Conservation (phyloP, 35 echinoderm and acorn worm species). For the Chiridota heheva region DNA sequence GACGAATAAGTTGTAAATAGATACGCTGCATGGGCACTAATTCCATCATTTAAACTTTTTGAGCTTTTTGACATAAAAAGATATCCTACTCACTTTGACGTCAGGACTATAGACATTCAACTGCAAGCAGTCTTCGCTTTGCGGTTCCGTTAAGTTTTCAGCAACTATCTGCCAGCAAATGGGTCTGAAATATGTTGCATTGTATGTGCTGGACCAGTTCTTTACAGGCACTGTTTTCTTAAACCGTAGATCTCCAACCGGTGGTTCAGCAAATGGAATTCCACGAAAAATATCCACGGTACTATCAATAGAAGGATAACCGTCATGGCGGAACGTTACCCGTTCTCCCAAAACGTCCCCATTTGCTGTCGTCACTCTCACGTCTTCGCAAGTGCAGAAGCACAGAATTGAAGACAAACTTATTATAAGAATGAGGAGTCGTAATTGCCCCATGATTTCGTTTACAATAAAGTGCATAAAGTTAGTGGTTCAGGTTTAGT, state of each 20-base stretch:
- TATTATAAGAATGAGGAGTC: too few species aligned
- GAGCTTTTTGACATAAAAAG: too few species aligned
- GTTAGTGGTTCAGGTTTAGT: too few species aligned
- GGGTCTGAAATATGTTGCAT: conserved; percentile 21
- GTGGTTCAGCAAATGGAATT: conserved; percentile 46
- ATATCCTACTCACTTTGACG: conserved; percentile 18
- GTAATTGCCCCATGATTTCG: too few species aligned
- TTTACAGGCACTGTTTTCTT: conserved; percentile 7
- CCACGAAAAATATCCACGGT: conserved; percentile 28
- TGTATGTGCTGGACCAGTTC: conserved; percentile 19
- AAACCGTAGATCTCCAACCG: conserved; percentile 43
- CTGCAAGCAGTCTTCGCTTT: conserved; percentile 85
- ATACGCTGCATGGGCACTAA: too few species aligned
- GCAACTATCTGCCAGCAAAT: conserved; percentile 9
- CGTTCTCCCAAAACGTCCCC: background rate
- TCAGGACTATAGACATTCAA: conserved; percentile 66
- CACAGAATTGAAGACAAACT: too few species aligned
- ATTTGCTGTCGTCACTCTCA: conserved; percentile 16
- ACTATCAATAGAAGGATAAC: background rate
- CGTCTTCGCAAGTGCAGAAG: too few species aligned
- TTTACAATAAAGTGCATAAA: too few species aligned
- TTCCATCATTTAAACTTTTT: too few species aligned
- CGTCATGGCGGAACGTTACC: background rate
- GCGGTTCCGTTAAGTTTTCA: background rate
- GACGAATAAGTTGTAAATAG: too few species aligned